Conservation (phyloP, 1,140 invertebrate species). For the Schlechtendalia chinensis region DNA sequence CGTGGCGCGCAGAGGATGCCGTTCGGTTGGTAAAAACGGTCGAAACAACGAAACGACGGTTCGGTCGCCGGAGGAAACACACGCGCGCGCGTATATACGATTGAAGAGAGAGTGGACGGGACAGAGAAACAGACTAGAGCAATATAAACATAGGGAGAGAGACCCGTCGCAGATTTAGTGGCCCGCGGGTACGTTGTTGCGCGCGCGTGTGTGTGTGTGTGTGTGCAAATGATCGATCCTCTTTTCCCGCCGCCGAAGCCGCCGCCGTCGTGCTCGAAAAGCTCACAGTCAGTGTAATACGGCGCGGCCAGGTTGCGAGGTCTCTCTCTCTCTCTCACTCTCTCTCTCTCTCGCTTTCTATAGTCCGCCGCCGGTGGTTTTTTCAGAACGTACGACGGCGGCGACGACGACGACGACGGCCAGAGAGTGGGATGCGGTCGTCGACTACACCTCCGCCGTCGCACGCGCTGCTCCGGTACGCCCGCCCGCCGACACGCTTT, state of each 20-base stretch:
- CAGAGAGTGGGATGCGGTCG: not conserved
- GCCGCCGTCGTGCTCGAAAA: slow-evolving; percentile 4
- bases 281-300: too few relatives aligned
- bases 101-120: not conserved
- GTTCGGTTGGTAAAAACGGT: not conserved
- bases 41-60: slow-evolving; percentile 10
- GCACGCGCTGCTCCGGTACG: not conserved
- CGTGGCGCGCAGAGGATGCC: not conserved
- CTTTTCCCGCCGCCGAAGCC: not conserved
- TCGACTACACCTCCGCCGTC: not conserved
- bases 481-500: slow-evolving; percentile 8
- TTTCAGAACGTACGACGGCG: slow-evolving; percentile 15
- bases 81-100: too few relatives aligned
- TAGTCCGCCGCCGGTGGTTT: slow-evolving; percentile 4
- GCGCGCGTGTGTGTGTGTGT: slow-evolving; percentile 36
- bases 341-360: too few relatives aligned
- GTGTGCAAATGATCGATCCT: slow-evolving; percentile 49
- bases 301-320: slow-evolving; percentile 34
- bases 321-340: not conserved
- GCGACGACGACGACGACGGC: not conserved
- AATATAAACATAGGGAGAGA: not conserved
- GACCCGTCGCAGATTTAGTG: slow-evolving; percentile 37
- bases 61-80: not conserved
- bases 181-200: not conserved
- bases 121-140: not conserved